Evolutionary conservation across 2,888 invertebrate genomes (phyloP), one percentile per base, ranked within the genome.

Genomic region (Cynaeus angustus): DNA sequence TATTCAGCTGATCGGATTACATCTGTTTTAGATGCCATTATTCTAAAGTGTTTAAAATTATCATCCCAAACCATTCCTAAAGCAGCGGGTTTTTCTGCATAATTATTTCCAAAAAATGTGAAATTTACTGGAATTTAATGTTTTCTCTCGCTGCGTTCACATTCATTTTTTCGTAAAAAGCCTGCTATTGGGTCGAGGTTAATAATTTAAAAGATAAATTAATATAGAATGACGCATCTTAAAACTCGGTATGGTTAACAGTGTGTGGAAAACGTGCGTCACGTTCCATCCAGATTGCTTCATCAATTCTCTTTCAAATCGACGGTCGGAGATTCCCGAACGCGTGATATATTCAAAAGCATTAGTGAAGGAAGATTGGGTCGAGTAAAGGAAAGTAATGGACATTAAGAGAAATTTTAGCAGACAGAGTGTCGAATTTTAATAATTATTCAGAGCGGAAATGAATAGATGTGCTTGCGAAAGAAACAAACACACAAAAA

Each of bases 321-420:
- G 59, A 59, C 59, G 45, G 28, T 43, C 28, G 13, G 59, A 46
- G 59, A 59, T 45, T 59, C 59, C 33, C 16, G 59, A 59, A 59
- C 45, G 43, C 30, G 59, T 59, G 59, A 59, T 45, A 43, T 46
- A 59, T 59, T 59, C 59, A 59, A 59, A 59, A 33, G 59, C 59
- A 59, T 59, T 59, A 59, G 59, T 59, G 59, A 59, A 59, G 45
- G 45, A 59, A 59, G 59, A 59, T 59, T 59, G 59, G 30, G 45
- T 59, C 59, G 43, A 59, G 33, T 48, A 61, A 48, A 37, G 48
- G 33, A 48, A 59, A 61, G 48, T 37, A 48, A 50, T 50, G 48
- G 33, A 59, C 30, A 59, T 59, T 59, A 46, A 59, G 45, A 59
- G 43, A 56, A 56, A 56, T 33, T 43, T 46, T 45, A 59, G 45